phyloP scores from a whole-genome alignment of 2,113 vertebrate species.

The Reinhardtius hippoglossoides region DNA sequence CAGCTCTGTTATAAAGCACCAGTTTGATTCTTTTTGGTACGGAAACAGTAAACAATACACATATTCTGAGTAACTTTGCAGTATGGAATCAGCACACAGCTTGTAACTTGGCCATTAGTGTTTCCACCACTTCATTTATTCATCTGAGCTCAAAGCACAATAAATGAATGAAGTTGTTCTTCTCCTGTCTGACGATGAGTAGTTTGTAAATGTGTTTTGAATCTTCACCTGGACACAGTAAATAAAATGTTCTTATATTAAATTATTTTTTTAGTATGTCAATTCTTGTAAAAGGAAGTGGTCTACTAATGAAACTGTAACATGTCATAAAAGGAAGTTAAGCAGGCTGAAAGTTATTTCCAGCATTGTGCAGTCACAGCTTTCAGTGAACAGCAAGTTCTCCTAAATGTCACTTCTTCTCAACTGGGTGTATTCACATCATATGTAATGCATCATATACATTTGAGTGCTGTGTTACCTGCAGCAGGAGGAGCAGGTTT shows the following conservation, averaged over 20 bases:
- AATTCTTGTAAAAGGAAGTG: neutral
- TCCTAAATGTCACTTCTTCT: constrained; percentile 50
- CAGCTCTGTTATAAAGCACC: too few relatives aligned
- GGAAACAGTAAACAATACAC: neutral
- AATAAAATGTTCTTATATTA: neutral
- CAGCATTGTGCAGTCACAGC: constrained; percentile 46
- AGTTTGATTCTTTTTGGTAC: too few relatives aligned
- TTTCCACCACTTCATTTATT: neutral
- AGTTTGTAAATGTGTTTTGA: neutral
- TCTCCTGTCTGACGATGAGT: too few relatives aligned
- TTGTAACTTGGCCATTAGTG: neutral
- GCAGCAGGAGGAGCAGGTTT: constrained; percentile 64
- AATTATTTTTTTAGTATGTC: neutral
- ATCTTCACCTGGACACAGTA: neutral
- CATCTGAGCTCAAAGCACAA: too few relatives aligned
- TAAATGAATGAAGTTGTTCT: too few relatives aligned
- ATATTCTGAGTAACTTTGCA: neutral
- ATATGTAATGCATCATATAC: neutral
- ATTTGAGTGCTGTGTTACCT: constrained; percentile 53
- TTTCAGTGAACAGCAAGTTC: constrained; percentile 57
- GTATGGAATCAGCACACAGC: neutral
- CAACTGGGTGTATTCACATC: neutral
- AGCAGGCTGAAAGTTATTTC: constrained; percentile 53
- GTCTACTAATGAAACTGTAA: neutral
- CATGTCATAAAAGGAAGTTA: constrained; percentile 60